Base-by-base conservation (phyloP, 2,888 invertebrate species). In the Cyclophora albipunctata region DNA sequence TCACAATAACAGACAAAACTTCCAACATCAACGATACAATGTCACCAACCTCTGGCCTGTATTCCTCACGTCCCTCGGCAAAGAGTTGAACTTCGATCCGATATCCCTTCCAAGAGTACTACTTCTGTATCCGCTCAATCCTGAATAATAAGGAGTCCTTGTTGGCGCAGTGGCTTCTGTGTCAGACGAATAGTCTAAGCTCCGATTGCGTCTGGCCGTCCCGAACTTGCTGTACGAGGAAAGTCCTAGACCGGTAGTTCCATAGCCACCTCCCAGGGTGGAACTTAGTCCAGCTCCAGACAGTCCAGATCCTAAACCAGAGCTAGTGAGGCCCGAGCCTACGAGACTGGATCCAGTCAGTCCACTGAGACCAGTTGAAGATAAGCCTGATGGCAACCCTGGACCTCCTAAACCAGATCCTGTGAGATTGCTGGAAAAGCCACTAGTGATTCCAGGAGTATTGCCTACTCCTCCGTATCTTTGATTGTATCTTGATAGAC, bases 171-270 rank as follows among this genome's bases (percentile, higher is more conserved):
- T 95, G n/a, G 96, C 95, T 87, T 98, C 98, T 0, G 98, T 98
- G 74, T 98, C 98, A 47, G 98, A 98, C 34, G 97, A 97, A 80
- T 97, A 97, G 83, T 97, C 96, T 74, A 98, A 86, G 60, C 94
- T 94, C 64, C 95, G 90, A 66, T 95, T 93, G 58, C 96, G 91
- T 67, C 95, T 90, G 2, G 92, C 91, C 55, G 95, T 86, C 3
- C 94, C 89, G 62, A 90, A 91, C 64, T 88, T 88, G 57, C 77
- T 88, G 74, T 79, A 90, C 62, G 75, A 90, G 68, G 81, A 68
- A 43, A 87, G 55, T 34, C 87, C 87, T 45, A 87, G 64, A 4
- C 85, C 85, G 5, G 83, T 76, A 3, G 87, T 85, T 34, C 86
- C 86, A 53, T 87, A 87, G 34, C 79, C 78, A 46, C 69, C 75